Base-by-base conservation (phyloP, 2,888 invertebrate species). In the Germaria angustata region DNA sequence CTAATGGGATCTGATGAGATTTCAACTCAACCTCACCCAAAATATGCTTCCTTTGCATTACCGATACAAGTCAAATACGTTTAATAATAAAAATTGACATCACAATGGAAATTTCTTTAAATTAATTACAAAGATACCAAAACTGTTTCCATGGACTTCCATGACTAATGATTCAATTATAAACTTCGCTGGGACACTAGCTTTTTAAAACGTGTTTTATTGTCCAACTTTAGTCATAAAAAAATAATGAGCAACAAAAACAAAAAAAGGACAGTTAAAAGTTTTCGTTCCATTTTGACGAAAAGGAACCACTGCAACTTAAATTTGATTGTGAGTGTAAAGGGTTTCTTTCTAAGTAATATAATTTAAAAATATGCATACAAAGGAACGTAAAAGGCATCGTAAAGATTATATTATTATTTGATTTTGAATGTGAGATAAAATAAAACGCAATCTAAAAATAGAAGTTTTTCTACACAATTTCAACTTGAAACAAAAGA, bases 121-220 rank as follows among this genome's bases (percentile, higher is more conserved):
- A n/a, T n/a, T n/a, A n/a, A n/a, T n/a, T n/a, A n/a, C n/a, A n/a
- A n/a, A n/a, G n/a, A n/a, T n/a, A n/a, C n/a, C n/a, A n/a, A n/a
- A n/a, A n/a, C n/a, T n/a, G n/a, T n/a, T n/a, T n/a, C n/a, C n/a
- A n/a, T n/a, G n/a, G n/a, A n/a, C n/a, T n/a, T n/a, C n/a, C n/a
- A n/a, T n/a, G n/a, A n/a, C n/a, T n/a, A n/a, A n/a, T n/a, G n/a
- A n/a, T n/a, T n/a, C n/a, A n/a, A n/a, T n/a, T n/a, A n/a, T n/a
- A n/a, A n/a, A n/a, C n/a, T n/a, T n/a, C n/a, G n/a, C 51, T 61
- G 73, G 79, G 73, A 73, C 72, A 80, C 66, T 59, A 68, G 68
- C 53, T 80, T 72, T 61, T 68, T 51, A 51, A 68, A 73, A 28
- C 59, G 57, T 39, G 39, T 51, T 44, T 61, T 59, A 53, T 61